Base-by-base conservation (phyloP, 2,888 invertebrate genomes). In the Zaprionus obscuricornis region DNA sequence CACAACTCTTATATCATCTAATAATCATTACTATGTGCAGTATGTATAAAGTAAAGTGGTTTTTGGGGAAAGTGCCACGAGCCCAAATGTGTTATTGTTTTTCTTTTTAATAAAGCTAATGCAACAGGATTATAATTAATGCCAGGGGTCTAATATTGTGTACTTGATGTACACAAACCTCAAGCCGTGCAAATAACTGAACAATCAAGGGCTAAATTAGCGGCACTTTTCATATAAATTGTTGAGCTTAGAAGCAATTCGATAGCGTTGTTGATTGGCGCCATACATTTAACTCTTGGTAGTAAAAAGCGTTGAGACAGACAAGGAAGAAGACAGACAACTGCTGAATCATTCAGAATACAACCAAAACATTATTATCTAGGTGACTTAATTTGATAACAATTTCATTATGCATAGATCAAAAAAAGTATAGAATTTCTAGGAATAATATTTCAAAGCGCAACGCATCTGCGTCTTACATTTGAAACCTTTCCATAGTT, bases 81-180 rank as follows among this genome's bases (percentile, higher is more conserved):
- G 17, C 24, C 5, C n/a, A 4, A 22, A n/a, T n/a, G n/a, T n/a
- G n/a, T n/a, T n/a, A n/a, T n/a, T n/a, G n/a, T n/a, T n/a, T n/a
- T n/a, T n/a, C n/a, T 20, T 56, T 81, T 76, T 84, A 77, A 77
- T 77, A 76, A 59, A 64, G 47, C 63, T 77, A 77, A 77, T 84
- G 76, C 84, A 79, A 27, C 7, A 27, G 20, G 50, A 17, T 27
- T 33, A 55, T 45, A 24, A 69, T 66, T 54, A 66, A 58, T 78
- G 50, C 56, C 81, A 60, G 45, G 58, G 74, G 71, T 51, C 10
- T 78, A 77, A 81, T 77, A 57, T 43, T 81, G 42, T 55, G 37
- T 56, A 49, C 45, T 26, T 8, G 11, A 16, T n/a, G 60, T 57
- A 75, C 66, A 60, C 51, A 59, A 50, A 52, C 60, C 18, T 43